Evolutionary conservation across 2,888 invertebrate genomes (phyloP).

Genomic region (Diploptera punctata): DNA sequence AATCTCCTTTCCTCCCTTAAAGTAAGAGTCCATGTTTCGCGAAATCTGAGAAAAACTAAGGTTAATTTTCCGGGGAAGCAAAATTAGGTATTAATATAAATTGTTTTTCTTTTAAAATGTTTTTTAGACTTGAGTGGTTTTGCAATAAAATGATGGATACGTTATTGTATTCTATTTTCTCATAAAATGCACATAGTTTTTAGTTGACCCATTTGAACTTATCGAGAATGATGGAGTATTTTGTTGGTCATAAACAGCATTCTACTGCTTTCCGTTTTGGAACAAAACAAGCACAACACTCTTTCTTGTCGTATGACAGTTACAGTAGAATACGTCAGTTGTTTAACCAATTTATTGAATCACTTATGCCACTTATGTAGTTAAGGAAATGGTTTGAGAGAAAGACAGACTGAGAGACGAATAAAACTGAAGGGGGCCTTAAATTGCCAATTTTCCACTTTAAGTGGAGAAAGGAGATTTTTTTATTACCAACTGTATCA

Average conservation of each 20-base stretch:
- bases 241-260: neutral
- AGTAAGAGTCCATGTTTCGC: too few species aligned
- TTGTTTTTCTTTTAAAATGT: too few species aligned
- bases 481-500: constrained; percentile 32
- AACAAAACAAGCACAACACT: neutral
- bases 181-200: neutral
- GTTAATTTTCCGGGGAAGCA: too few species aligned
- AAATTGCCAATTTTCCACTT: constrained; percentile 43
- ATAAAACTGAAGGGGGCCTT: constrained; percentile 31
- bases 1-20: too few species aligned
- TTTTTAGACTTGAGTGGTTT: too few species aligned
- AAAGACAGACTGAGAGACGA: constrained; percentile 18
- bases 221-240: neutral
- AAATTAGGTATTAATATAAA: too few species aligned
- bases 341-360: neutral
- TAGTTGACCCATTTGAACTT: neutral
- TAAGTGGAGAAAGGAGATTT: constrained; percentile 40
- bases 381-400: neutral
- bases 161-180: neutral
- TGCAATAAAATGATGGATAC: too few species aligned
- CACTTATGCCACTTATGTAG: neutral
- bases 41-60: too few species aligned
- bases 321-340: neutral
- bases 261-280: neutral
- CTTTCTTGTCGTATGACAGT: neutral